Percentiles rank a stretch among this genome's conserved stretches.
Evolutionary conservation across 2,113 vertebrate species (phyloP).

Genomic region (Tretioscincus oriximinensis): DNA sequence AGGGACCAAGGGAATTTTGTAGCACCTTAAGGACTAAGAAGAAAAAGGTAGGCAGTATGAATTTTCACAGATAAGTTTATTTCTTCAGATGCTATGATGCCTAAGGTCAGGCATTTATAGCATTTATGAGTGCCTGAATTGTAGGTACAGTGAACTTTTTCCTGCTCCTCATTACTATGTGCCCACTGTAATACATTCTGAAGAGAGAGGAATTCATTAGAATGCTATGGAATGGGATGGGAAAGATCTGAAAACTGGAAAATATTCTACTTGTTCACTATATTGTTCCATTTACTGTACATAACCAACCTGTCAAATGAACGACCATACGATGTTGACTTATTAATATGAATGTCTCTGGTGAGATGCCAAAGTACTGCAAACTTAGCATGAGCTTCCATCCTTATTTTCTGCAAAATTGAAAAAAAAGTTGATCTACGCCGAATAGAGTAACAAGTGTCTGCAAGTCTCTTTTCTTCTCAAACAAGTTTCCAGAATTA

Average conservation of each 20-base stretch:
- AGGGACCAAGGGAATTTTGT: too few species aligned
- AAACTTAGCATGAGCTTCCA: conserved; percentile 96
- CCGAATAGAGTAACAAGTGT: background rate
- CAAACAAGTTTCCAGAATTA: background rate
- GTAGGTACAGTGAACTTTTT: background rate
- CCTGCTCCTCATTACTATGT: background rate
- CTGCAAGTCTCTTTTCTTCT: too few species aligned
- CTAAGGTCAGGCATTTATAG: too few species aligned
- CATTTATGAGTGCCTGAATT: too few species aligned
- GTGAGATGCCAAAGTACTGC: conserved; percentile 97
- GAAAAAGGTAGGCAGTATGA: too few species aligned
- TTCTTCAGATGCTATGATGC: too few species aligned
- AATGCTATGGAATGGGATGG: background rate
- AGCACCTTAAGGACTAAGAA: too few species aligned
- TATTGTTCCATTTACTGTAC: background rate
- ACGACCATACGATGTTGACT: conserved; percentile 93
- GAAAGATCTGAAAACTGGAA: background rate
- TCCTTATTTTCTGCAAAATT: conserved; percentile 81
- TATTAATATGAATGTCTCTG: conserved; percentile 93
- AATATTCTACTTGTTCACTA: conserved; percentile 3
- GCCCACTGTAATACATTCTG: background rate
- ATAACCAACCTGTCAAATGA: conserved; percentile 93
- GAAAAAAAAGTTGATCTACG: conserved; percentile 24
- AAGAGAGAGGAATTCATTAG: background rate
- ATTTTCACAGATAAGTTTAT: too few species aligned